Evolutionary conservation across 2,888 invertebrate species (phyloP).

Genomic region (Glomeris marginata): DNA sequence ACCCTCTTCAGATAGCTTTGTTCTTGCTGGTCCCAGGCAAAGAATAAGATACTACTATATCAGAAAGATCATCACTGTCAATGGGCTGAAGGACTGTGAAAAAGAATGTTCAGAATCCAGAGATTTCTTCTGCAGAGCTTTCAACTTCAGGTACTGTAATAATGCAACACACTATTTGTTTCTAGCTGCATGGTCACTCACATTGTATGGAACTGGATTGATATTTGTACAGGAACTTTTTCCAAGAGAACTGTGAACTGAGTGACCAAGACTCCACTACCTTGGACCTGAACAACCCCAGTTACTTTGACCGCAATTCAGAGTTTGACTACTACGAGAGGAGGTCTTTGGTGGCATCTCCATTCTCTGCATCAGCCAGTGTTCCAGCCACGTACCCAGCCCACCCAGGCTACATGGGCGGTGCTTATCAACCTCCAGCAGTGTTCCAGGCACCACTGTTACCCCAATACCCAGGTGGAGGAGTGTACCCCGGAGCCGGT

Average conservation of each 20-base stretch:
- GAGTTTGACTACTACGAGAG: conserved; percentile 54
- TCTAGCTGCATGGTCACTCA: not conserved
- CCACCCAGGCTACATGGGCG: not conserved
- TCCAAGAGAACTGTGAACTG: conserved; percentile 66
- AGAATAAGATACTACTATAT: conserved; percentile 64
- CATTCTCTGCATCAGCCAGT: too few species aligned
- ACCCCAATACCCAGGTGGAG: too few species aligned
- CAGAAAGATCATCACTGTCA: conserved; percentile 52
- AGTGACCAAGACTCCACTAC: conserved; percentile 68
- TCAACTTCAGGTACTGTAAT: conserved; percentile 55
- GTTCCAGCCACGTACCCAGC: conserved; percentile 3
- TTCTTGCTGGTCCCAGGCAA: conserved; percentile 50
- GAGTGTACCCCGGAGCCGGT: too few species aligned
- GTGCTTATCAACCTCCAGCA: not conserved
- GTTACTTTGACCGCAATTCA: conserved; percentile 65
- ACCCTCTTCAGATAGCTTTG: conserved; percentile 13
- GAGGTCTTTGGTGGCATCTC: conserved; percentile 37
- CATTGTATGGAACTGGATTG: not conserved
- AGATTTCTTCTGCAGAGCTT: conserved; percentile 71
- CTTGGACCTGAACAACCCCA: conserved; percentile 67
- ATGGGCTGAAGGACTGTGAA: conserved; percentile 64
- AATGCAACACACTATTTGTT: not conserved
- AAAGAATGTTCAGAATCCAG: conserved; percentile 65
- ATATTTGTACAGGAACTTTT: conserved; percentile 14
- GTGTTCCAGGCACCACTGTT: too few species aligned